A percentile compares a stretch with the other conserved stretches of the same genome.
phyloP scores from a whole-genome alignment of 2,113 vertebrate genomes.

The zebrafish (Danio rerio) region GRCz12tu NC_133193.1:30944501-30945000 shows the following conservation, averaged over 20 bases:
- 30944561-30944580: neutral
- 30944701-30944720: constrained; percentile 66
- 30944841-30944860: too few species aligned
- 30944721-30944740: neutral
- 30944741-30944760: neutral
- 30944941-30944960: too few species aligned
- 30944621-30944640: constrained; percentile 56
- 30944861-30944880: too few species aligned
- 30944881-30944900: too few species aligned
- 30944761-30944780: neutral
- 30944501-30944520: neutral
- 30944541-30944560: too few species aligned
- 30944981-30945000: too few species aligned
- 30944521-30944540: neutral
- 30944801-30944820: too few species aligned
- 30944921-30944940: too few species aligned
- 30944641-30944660: constrained; percentile 12
- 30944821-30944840: too few species aligned
- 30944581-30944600: neutral
- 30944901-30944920: too few species aligned
- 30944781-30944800: too few species aligned
- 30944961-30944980: too few species aligned
- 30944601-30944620: constrained; percentile 14
- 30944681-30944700: constrained; percentile 70
- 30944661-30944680: neutral